Evolutionary conservation across 2,888 invertebrate genomes (phyloP), one percentile per base, ranked within the genome.

Genomic region (Calliphora vomitoria): DNA sequence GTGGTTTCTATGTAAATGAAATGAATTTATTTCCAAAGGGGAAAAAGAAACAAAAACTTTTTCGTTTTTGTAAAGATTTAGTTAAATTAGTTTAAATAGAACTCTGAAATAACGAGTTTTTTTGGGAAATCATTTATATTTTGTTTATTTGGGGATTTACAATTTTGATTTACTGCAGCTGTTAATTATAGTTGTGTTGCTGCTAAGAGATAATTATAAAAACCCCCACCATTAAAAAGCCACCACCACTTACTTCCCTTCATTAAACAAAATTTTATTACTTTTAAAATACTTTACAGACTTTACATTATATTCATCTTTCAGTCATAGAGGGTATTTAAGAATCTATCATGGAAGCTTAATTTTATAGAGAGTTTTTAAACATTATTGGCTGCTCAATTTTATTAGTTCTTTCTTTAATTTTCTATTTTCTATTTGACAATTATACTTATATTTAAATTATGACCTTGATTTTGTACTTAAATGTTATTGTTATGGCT

Each of bases 121-220:
- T 44, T 44, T 44, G 11, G 8, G 11, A 38, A 71, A 35, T 10
- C 4, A 50, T 47, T 3, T 13, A 69, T 31, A 25, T n/a, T n/a
- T 20, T 8, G 50, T 50, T 50, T 69, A 31, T 50, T 25, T 25
- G 13, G 69, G 53, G 4, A 18, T 55, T 71, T 71, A 18, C 55
- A 50, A 53, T 55, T 71, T 31, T 71, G 69, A 69, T 50, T 69
- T 69, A 71, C 18, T 55, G 15, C 31, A 35, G 62, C 62, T 62
- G 62, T 31, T 55, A 38, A n/a, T 62, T 35, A 13, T n/a, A n/a
- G n/a, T 2, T 8, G 8, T 44, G 11, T 44, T 0, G 3, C 44
- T 44, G 44, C 44, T 53, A 55, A 53, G 18, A 53, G 38, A 55
- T 69, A 69, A 25, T n/a, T 71, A 38, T 35, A n/a, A 35, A 62